These are phyloP conservation scores for Musca domestica DNA, from an alignment of 1,140 invertebrate species.

Conservation along the genomic window DNA sequence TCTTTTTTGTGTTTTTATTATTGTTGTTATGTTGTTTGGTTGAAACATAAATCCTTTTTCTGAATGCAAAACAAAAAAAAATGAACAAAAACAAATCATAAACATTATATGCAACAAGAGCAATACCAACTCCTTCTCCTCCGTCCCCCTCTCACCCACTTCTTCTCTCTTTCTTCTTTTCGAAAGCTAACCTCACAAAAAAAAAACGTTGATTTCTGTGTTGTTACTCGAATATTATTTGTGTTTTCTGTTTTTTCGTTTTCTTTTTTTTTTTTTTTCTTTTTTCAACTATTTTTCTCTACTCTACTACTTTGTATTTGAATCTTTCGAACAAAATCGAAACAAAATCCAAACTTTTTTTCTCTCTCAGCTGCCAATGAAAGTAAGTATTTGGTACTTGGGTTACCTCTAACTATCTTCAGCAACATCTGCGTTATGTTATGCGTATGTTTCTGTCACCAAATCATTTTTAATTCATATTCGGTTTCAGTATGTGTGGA, in stretches of 20 bases:
- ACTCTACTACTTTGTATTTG: slow-evolving; percentile 61
- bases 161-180: too few species aligned
- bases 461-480: too few species aligned
- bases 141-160: too few species aligned
- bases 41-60: too few species aligned
- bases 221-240: slow-evolving; percentile 25
- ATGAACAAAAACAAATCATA: too few species aligned
- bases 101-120: too few species aligned
- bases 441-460: background rate
- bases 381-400: slow-evolving; percentile 69
- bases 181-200: slow-evolving; percentile 13
- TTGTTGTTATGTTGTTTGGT: background rate
- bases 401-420: background rate
- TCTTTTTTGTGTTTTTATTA: too few species aligned
- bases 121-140: too few species aligned
- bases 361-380: slow-evolving; percentile 89
- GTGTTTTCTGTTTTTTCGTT: slow-evolving; percentile 21
- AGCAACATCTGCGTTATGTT: too few species aligned
- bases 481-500: too few species aligned
- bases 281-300: slow-evolving; percentile 17
- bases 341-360: slow-evolving; percentile 8
- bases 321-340: slow-evolving; percentile 37
- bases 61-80: too few species aligned
- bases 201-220: slow-evolving; percentile 12
- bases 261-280: slow-evolving; percentile 24